phyloP scores from a whole-genome alignment of 2,888 invertebrate species.

The Sclerodermus sp. region DNA sequence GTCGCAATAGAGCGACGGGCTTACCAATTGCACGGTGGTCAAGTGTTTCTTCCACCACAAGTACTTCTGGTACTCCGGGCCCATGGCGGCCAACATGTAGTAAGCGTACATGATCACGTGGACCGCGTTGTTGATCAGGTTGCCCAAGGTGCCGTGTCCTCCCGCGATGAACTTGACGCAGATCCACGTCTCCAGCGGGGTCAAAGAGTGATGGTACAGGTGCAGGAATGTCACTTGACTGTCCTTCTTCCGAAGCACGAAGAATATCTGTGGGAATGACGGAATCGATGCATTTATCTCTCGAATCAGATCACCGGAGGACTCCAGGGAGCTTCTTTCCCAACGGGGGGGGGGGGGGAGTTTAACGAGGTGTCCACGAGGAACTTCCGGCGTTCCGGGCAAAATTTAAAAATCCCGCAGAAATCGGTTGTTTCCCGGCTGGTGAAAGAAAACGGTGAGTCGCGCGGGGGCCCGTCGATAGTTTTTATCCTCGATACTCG shows the following conservation, averaged over 20 bases:
- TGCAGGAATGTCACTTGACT: slow-evolving; percentile 83
- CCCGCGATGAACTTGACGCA: slow-evolving; percentile 79
- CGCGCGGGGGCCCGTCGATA: too few species aligned
- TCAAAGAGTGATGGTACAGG: slow-evolving; percentile 81
- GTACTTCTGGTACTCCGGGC: slow-evolving; percentile 82
- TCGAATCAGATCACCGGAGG: too few species aligned
- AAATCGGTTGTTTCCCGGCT: too few species aligned
- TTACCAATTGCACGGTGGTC: slow-evolving; percentile 80
- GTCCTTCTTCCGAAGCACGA: slow-evolving; percentile 82
- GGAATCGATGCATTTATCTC: too few species aligned
- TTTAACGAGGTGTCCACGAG: too few species aligned
- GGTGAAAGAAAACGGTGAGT: too few species aligned
- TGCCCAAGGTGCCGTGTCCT: slow-evolving; percentile 87
- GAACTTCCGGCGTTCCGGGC: too few species aligned
- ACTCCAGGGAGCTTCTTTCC: too few species aligned
- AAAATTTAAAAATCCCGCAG: too few species aligned
- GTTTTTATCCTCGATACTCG: too few species aligned
- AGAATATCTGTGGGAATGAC: slow-evolving; percentile 63
- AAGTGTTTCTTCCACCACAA: slow-evolving; percentile 90
- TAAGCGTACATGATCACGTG: slow-evolving; percentile 88
- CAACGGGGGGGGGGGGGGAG: too few species aligned
- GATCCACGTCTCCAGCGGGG: slow-evolving; percentile 77
- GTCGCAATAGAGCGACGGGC: slow-evolving; percentile 36
- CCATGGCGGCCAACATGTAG: slow-evolving; percentile 84
- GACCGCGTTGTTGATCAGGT: slow-evolving; percentile 82